Percentiles rank a stretch among this genome's conserved stretches.
Evolutionary conservation across 2,113 vertebrate species (phyloP).

Genomic region (Lophura nycthemera): DNA sequence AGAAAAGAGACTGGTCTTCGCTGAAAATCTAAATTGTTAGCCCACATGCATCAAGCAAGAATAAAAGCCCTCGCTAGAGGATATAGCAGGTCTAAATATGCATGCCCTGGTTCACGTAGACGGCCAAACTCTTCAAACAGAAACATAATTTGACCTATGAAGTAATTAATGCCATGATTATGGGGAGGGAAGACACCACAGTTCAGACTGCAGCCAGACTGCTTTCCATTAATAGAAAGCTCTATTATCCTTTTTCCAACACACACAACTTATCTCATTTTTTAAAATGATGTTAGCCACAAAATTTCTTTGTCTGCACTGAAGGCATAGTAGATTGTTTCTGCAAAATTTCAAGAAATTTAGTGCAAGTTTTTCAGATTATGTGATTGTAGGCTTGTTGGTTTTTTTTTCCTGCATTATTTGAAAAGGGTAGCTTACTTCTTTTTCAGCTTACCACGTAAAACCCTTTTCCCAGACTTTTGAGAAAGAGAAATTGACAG

Average conservation of each 20-base stretch:
- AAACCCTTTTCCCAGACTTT: neutral
- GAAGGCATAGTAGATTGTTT: neutral
- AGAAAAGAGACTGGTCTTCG: neutral
- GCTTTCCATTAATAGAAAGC: conserved; percentile 59
- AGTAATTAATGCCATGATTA: conserved; percentile 59
- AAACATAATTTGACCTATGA: conserved; percentile 46
- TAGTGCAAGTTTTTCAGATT: neutral
- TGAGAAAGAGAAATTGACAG: neutral
- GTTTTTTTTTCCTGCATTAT: neutral
- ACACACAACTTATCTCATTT: neutral
- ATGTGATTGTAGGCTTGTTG: neutral
- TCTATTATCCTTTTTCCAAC: conserved; percentile 28
- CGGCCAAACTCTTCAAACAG: conserved; percentile 11
- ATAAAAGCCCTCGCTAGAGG: neutral
- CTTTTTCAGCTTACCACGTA: neutral
- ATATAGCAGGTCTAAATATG: conserved; percentile 29
- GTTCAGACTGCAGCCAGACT: conserved; percentile 35
- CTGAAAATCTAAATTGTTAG: conserved; percentile 32
- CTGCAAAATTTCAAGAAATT: neutral
- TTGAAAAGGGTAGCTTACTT: neutral
- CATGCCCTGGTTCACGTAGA: neutral
- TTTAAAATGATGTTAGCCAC: neutral
- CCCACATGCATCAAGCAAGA: conserved; percentile 28
- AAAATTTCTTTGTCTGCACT: neutral
- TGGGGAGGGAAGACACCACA: conserved; percentile 24